A percentile compares a stretch with the other conserved stretches of the same genome.
Evolutionary conservation across 1,140 invertebrate genomes (phyloP).

Genomic region (Diorhabda sublineata): DNA sequence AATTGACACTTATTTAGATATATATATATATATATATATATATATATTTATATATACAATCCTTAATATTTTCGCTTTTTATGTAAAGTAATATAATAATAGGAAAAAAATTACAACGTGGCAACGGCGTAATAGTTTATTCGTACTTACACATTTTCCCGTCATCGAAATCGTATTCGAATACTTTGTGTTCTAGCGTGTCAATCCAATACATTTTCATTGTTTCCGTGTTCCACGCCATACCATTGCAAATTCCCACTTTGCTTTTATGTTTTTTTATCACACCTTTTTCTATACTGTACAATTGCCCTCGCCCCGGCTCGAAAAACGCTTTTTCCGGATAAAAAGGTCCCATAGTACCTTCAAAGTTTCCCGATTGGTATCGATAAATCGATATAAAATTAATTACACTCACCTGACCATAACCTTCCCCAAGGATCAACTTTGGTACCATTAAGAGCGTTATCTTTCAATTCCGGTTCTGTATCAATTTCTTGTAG

Average conservation of each 20-base stretch:
- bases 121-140: too few species aligned
- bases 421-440: constrained; percentile 73
- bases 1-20: too few species aligned
- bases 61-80: too few species aligned
- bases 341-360: constrained; percentile 62
- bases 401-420: constrained; percentile 52
- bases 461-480: constrained; percentile 48
- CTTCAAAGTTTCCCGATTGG: constrained; percentile 39
- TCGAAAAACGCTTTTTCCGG: constrained; percentile 48
- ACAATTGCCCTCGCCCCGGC: constrained; percentile 55
- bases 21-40: too few species aligned
- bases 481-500: constrained; percentile 58
- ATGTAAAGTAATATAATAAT: too few species aligned
- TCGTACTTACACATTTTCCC: too few species aligned
- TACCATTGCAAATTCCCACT: constrained; percentile 29
- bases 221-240: constrained; percentile 23
- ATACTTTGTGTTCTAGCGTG: constrained; percentile 57
- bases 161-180: constrained; percentile 53
- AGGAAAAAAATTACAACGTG: too few species aligned
- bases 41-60: too few species aligned
- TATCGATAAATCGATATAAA: too few species aligned
- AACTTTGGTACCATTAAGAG: constrained; percentile 81
- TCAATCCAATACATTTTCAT: constrained; percentile 73
- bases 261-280: constrained; percentile 21
- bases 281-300: constrained; percentile 48